These are phyloP conservation scores for Hylaeus volcanicus DNA, from an alignment of 1,140 invertebrate species.

Conservation along the genomic window DNA sequence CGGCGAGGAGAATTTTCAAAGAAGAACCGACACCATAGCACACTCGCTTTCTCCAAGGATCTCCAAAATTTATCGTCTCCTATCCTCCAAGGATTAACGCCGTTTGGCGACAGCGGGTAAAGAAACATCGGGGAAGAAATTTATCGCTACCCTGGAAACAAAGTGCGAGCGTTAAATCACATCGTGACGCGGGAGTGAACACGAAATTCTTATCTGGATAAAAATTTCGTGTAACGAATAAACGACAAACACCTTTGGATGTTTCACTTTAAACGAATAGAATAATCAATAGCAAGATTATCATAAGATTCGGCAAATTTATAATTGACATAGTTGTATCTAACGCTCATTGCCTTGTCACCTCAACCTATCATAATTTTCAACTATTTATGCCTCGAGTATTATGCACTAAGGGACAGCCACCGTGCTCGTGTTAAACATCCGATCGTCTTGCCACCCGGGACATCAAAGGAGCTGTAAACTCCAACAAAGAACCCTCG, in stretches of 20 bases:
- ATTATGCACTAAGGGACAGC: neutral
- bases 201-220: no score
- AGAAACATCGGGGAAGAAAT: slow-evolving; percentile 6
- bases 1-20: slow-evolving; percentile 21
- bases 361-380: neutral
- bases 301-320: no score
- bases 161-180: slow-evolving; percentile 20
- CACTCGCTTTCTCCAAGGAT: slow-evolving; percentile 13
- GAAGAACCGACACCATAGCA: slow-evolving; percentile 20
- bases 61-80: slow-evolving; percentile 25
- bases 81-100: slow-evolving; percentile 17
- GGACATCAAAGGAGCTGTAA: neutral
- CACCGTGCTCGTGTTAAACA: neutral
- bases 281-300: neutral
- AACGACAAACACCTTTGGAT: neutral
- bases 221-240: no score
- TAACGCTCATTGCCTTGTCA: neutral
- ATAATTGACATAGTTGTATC: neutral
- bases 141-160: slow-evolving; percentile 30
- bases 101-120: slow-evolving; percentile 13
- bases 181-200: neutral
- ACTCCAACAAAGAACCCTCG: neutral
- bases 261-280: neutral
- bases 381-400: neutral
- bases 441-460: neutral